Evolutionary conservation across 2,797 vertebrate genomes (phyloP), one percentile per base, ranked within the genome.

Genomic region (Platalea minor): DNA sequence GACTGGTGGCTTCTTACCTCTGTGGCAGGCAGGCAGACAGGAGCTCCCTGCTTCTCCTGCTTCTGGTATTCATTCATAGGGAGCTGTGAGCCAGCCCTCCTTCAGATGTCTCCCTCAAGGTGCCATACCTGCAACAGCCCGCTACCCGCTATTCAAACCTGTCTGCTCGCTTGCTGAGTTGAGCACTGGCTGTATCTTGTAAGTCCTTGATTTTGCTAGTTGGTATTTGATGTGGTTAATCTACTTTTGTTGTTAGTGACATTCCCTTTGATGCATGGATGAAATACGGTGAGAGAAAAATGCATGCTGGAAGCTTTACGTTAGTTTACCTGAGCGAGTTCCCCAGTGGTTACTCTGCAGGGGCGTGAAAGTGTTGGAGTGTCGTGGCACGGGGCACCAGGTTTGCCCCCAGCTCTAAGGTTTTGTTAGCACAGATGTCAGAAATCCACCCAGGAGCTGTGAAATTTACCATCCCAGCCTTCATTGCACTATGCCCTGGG

Each of bases 281-380:
- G 57, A 60, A 51, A 33, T 7, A 20, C 0, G 5, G 45, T 25
- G 23, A 77, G 39, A 60, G 48, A 80, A 74, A 85, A 60, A 53
- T 0, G 0, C 7, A 10, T 26, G 41, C 56, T 70, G 53, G 41
- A 88, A 74, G 26, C 17, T 76, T 57, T 84, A 11, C 2, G 0
- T 46, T 63, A 11, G 11, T 85, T 59, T 63, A 31, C 24, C 51
- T 28, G n/a, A 57, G 39, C 11, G 41, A 57, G 20, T 24, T 85
- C 9, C 29, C 21, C 13, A 2, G 19, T 2, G 20, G 15, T 63
- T 73, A 13, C 46, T 43, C 29, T 64, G 11, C 18, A 43, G 3
- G 20, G 24, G 31, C 0, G 0, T 14, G 60, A 85, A 29, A 67
- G 13, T 13, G 37, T 41, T 53, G n/a, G 25, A 64, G 45, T 16